Conservation (phyloP, 2,113 vertebrate genomes). For the Numenius arquata region DNA sequence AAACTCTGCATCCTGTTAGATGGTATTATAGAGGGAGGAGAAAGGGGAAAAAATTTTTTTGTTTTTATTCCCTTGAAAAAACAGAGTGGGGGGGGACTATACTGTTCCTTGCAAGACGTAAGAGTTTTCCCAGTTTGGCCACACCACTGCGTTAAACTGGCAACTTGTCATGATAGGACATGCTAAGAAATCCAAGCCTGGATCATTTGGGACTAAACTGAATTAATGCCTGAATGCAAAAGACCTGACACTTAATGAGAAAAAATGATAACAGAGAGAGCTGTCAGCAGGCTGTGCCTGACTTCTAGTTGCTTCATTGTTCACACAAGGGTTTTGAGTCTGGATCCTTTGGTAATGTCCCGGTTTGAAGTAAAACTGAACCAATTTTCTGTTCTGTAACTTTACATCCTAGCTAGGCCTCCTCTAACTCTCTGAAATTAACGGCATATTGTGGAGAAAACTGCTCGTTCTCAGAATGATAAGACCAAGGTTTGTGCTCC, state of each 20-base stretch:
- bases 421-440: too few species aligned
- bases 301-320: not conserved
- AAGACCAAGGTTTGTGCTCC: too few species aligned
- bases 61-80: not conserved
- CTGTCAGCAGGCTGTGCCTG: not conserved
- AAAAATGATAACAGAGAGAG: not conserved
- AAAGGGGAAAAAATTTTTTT: not conserved
- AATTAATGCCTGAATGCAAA: not conserved
- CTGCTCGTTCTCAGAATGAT: too few species aligned
- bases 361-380: too few species aligned
- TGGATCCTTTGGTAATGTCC: not conserved
- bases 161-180: not conserved
- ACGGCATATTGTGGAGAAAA: too few species aligned
- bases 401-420: too few species aligned
- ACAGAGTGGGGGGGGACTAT: not conserved
- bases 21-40: not conserved
- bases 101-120: not conserved
- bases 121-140: not conserved
- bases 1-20: constrained; percentile 37
- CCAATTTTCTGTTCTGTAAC: too few species aligned
- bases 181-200: not conserved
- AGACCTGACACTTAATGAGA: not conserved
- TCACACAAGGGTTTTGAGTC: not conserved
- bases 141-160: not conserved
- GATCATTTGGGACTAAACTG: not conserved